Percentiles rank a stretch among this genome's conserved stretches.
These are phyloP conservation scores for Neoitamus cyanurus DNA, from an alignment of 2,888 invertebrate genomes.

Conservation along the genomic window DNA sequence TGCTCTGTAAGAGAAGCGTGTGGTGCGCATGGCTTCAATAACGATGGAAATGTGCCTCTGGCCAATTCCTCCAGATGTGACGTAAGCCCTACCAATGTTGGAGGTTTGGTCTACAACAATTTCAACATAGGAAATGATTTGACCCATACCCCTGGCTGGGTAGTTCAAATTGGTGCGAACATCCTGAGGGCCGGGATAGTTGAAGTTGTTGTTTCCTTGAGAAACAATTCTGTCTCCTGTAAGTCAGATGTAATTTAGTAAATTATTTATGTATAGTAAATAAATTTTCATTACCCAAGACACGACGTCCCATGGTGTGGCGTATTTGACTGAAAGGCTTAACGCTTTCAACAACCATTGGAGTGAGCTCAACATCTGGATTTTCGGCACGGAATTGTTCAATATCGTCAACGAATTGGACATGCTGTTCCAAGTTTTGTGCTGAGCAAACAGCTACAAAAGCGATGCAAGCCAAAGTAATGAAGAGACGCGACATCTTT, in stretches of 20 bases:
- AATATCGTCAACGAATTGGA: slow-evolving; percentile 46
- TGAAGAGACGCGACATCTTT: not conserved
- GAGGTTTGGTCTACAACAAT: slow-evolving; percentile 49
- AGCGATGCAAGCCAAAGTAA: not conserved
- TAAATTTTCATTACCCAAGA: not conserved
- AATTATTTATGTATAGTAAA: not conserved
- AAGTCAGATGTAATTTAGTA: not conserved
- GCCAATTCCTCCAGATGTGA: slow-evolving; percentile 50
- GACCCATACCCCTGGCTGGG: slow-evolving; percentile 40
- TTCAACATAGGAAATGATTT: slow-evolving; percentile 41
- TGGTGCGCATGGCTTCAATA: slow-evolving; percentile 55
- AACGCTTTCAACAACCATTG: slow-evolving; percentile 13
- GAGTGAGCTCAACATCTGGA: slow-evolving; percentile 33
- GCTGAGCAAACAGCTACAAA: not conserved
- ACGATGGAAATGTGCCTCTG: slow-evolving; percentile 43
- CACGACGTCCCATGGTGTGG: slow-evolving; percentile 28
- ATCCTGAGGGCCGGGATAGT: slow-evolving; percentile 41
- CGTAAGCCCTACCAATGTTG: slow-evolving; percentile 42
- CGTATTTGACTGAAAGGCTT: slow-evolving; percentile 10
- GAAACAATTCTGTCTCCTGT: slow-evolving; percentile 38
- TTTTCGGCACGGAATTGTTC: slow-evolving; percentile 18
- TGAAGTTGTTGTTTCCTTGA: slow-evolving; percentile 39
- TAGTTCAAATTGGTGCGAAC: slow-evolving; percentile 37
- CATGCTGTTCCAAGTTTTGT: not conserved
- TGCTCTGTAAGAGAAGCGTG: not conserved